Conservation (phyloP, 2,797 vertebrate species). For the Aldrovandia affinis region DNA sequence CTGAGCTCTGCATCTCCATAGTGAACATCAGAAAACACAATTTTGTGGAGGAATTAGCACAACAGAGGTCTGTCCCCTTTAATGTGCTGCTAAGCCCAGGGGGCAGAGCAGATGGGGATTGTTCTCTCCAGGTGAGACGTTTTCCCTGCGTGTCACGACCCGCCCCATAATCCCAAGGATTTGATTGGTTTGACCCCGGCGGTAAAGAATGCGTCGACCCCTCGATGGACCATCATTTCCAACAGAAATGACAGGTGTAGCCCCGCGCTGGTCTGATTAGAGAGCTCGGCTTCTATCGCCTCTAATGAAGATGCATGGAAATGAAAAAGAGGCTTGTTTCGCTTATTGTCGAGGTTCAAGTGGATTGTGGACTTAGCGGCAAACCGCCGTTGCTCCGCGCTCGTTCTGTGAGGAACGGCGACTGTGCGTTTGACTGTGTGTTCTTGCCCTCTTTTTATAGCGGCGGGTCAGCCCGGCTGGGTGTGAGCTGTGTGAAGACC, state of each 20-base stretch:
- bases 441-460: neutral
- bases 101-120: neutral
- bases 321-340: neutral
- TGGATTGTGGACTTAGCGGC: neutral
- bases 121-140: slow-evolving; percentile 3
- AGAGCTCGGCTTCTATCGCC: neutral
- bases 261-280: neutral
- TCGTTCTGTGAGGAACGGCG: neutral
- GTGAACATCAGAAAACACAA: neutral
- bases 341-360: neutral
- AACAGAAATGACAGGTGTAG: neutral
- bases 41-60: neutral
- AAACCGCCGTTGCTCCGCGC: neutral
- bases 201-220: neutral
- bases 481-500: neutral
- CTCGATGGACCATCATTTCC: neutral
- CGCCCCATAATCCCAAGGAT: neutral
- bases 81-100: neutral
- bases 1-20: neutral
- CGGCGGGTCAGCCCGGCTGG: neutral
- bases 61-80: neutral
- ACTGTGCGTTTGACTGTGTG: neutral
- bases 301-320: neutral
- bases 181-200: slow-evolving; percentile 8
- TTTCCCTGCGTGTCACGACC: neutral